Evolutionary conservation across 2,888 invertebrate genomes (phyloP), one percentile per base, ranked within the genome.

Genomic region (Stramonita haemastoma): DNA sequence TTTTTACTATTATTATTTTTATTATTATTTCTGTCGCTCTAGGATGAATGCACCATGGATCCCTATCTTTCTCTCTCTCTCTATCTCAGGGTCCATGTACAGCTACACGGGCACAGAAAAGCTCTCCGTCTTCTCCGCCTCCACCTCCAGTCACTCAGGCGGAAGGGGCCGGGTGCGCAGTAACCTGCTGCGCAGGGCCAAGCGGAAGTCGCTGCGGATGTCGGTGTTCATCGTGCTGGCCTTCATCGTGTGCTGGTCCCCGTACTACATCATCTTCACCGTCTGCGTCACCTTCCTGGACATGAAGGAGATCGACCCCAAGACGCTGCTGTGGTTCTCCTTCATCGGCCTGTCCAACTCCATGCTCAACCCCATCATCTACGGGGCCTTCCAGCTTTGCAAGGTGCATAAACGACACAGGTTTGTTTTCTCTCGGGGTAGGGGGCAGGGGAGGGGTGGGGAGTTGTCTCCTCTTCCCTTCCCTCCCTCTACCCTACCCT

Each of bases 291-390:
- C 97, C 94, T 98, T 98, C 96, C 92, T 93, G 81, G 90, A 93
- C 87, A 90, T 92, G 90, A 87, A 84, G 89, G 91, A 94, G 88
- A 92, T 93, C 87, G 92, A 93, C 86, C 91, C 92, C 2, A 90
- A 91, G 87, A 92, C 92, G 56, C 97, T 97, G 89, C 97, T 97
- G 11, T 97, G 97, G 77, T 98, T 98, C 92, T 98, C 98, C 96
- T 98, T 98, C 96, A 98, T 98, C 94, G 98, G 98, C 8, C 98
- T 98, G 97, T 98, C 98, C 89, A 98, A 98, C 96, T 98, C 98
- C 95, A 97, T 98, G 94, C 97, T 98, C 92, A 98, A 98, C 96
- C 98, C 98, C 0, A 96, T 98, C 87, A 98, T 98, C 93, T 98
- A 98, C 93, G 98, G 98, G 70, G 98, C 98, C 26, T 98, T 98